A percentile compares a stretch with the other conserved stretches of the same genome.
These are phyloP conservation scores for Neoaliturus tenellus DNA, from an alignment of 2,888 invertebrate genomes.

Conservation along the genomic window DNA sequence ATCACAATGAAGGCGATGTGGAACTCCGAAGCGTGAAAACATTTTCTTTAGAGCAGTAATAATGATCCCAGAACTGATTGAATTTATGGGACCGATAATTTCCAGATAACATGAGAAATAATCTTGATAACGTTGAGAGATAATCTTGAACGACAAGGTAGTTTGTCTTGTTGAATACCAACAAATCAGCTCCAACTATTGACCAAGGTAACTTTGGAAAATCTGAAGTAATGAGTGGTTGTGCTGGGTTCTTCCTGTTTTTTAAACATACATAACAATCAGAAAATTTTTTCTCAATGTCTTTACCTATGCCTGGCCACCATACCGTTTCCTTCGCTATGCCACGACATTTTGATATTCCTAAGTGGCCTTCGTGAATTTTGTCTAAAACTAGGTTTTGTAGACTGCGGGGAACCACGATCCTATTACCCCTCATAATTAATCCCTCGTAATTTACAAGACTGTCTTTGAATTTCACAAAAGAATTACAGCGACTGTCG, in stretches of 20 bases:
- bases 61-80: background rate
- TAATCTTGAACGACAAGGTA: background rate
- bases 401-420: too few relatives aligned
- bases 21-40: conserved; percentile 39
- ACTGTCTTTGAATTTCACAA: too few relatives aligned
- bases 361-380: too few relatives aligned
- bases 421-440: too few relatives aligned
- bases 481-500: too few relatives aligned
- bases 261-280: background rate
- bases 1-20: conserved; percentile 16
- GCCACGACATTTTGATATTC: conserved; percentile 64
- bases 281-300: background rate
- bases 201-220: conserved; percentile 43
- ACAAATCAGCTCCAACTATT: conserved; percentile 27
- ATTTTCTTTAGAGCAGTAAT: background rate
- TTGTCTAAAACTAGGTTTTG: too few relatives aligned
- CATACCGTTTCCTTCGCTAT: conserved; percentile 62
- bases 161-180: background rate
- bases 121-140: background rate
- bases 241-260: background rate
- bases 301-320: background rate
- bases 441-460: too few relatives aligned
- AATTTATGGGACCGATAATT: background rate
- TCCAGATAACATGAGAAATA: background rate
- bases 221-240: conserved; percentile 10